Base-by-base conservation (phyloP, 2,113 vertebrate species). In the Microcebus tavaratra region DNA sequence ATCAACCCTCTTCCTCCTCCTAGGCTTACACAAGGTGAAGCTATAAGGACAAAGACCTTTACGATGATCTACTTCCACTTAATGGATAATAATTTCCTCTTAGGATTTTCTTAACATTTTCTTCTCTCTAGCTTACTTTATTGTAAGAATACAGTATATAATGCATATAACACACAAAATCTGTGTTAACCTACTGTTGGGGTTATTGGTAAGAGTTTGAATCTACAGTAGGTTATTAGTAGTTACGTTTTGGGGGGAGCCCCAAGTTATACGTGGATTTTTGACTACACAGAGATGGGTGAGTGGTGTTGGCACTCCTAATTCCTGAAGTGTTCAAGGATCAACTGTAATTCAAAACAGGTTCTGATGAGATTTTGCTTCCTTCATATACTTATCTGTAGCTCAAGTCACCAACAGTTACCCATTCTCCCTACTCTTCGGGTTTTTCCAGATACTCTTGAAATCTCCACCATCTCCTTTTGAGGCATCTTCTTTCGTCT, bases 291-390 rank as follows among this genome's bases (percentile, higher is more conserved):
- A 13, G 72, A 13, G 13, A 27, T 42, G 25, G 72, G 72, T 25
- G 25, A 45, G 25, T 27, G 23, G 59, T 61, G 25, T 61, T 42
- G 42, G 39, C 7, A 25, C 72, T 29, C 39, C 25, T 75, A 75
- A 75, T 9, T 6, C 39, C 25, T 25, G 1, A 75, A 27, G 14
- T 75, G 39, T 45, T 75, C 39, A 75, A 75, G 39, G 72, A 23
- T 75, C 39, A 75, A 42, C 25, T 75, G 23, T 53, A 88, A 91
- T 96, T 88, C n/a, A 75, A 80, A 93, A 39, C 29, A 82, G 42
- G 17, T 53, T 95, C 50, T 87, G 68, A 61, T 92, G 36, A 76
- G 48, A 55, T 87, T 87, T 63, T 94, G 29, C n/a, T 91, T 88
- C 21, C 55, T 95, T 59, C 6, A 25, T 83, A 59, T 80, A 84